Evolutionary conservation across 92 coral and sea anemone genomes (phyloP).

Genomic region (Zoanthus gigantus): DNA sequence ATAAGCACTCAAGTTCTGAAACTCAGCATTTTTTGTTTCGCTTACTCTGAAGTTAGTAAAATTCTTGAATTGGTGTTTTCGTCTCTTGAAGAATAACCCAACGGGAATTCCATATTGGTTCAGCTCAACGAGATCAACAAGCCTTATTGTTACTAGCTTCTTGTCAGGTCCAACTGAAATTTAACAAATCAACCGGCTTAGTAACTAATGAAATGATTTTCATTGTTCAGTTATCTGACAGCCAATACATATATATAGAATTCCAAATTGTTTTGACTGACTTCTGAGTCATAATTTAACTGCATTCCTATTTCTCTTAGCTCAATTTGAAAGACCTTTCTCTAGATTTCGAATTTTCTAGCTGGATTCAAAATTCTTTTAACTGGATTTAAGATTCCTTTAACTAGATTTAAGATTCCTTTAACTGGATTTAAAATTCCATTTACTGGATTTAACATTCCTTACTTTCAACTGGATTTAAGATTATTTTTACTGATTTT

Average conservation of each 20-base stretch:
- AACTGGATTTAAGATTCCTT: too few relatives aligned
- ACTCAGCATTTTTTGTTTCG: not conserved
- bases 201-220: not conserved
- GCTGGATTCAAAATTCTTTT: not conserved
- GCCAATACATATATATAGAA: too few relatives aligned
- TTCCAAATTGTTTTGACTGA: too few relatives aligned
- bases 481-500: too few relatives aligned
- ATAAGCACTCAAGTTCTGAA: constrained; percentile 1
- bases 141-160: constrained; percentile 3
- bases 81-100: not conserved
- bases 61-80: not conserved
- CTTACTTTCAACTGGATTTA: too few relatives aligned
- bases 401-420: too few relatives aligned
- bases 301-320: too few relatives aligned
- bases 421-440: too few relatives aligned
- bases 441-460: too few relatives aligned
- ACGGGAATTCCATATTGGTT: not conserved
- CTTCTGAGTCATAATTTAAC: too few relatives aligned
- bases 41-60: constrained; percentile 10
- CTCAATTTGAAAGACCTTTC: not conserved
- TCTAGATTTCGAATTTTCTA: not conserved
- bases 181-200: not conserved
- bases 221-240: too few relatives aligned
- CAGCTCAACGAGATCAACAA: not conserved
- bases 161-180: constrained; percentile 19